These are phyloP conservation scores for Spheniscus humboldti DNA, from an alignment of 2,797 vertebrate genomes.

Conservation along the genomic window DNA sequence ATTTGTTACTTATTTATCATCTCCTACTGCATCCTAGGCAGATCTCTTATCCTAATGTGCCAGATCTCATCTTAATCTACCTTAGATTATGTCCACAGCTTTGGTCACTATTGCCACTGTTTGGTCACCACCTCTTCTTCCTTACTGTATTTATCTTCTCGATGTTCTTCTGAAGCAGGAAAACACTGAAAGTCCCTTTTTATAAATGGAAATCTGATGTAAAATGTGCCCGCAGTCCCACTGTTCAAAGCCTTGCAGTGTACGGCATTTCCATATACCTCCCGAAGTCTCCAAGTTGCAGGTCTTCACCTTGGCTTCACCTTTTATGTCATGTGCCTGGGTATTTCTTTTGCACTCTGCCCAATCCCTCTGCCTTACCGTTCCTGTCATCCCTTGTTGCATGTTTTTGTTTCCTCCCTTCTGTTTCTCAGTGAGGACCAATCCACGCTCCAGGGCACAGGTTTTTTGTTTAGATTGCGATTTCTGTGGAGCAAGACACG, in stretches of 20 bases:
- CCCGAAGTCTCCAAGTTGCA: neutral
- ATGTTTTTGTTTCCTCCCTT: neutral
- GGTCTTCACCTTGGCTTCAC: neutral
- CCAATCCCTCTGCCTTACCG: neutral
- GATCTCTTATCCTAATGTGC: neutral
- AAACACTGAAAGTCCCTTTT: neutral
- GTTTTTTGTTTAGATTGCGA: neutral
- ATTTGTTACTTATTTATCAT: neutral
- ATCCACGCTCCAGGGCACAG: neutral
- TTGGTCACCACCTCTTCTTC: neutral
- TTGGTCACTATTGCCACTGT: neutral
- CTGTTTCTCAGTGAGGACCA: neutral
- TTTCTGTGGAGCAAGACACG: neutral
- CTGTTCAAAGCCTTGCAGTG: neutral
- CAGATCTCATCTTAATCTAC: neutral
- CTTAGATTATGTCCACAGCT: neutral
- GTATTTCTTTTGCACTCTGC: neutral
- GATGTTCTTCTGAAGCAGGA: neutral
- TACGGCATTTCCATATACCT: neutral
- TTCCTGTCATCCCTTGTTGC: neutral
- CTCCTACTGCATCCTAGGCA: neutral
- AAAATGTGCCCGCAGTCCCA: neutral
- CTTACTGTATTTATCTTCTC: neutral
- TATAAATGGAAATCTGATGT: neutral
- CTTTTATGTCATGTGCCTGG: neutral